Base-by-base conservation (phyloP, 1,140 invertebrate genomes). In the Achatina immaculata region DNA sequence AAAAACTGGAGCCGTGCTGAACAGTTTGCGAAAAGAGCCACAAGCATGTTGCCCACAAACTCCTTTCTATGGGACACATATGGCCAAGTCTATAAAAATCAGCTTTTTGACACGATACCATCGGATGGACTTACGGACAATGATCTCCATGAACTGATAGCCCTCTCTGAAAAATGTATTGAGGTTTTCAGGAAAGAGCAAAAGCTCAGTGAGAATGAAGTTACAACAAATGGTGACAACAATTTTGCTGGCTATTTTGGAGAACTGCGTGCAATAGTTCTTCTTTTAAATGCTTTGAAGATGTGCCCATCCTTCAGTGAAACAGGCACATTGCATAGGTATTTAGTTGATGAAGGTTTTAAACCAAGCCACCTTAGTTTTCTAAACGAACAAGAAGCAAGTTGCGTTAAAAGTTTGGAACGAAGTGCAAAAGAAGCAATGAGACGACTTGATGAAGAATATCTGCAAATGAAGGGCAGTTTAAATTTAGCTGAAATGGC, bases 1-100 rank as follows among this genome's bases (percentile, higher is more conserved):
- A 77, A 83, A 45, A 85, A 85, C 62, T 86, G 83, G 83, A 16
- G n/a, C 24, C 58, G 79, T 40, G 85, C 85, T 55, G 74, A 81
- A 42, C 66, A 82, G 31, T 85, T 80, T 82, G 83, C 85, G 11
- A 79, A 80, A 42, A 77, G 24, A 19, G 83, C 81, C 24, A n/a
- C n/a, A n/a, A n/a, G n/a, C n/a, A 77, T 76, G 71, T 71, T 43
- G 40, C 84, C 85, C 0, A 66, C 78, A 2, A 84, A 76, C 68
- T 86, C 85, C 31, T 86, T 81, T 73, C 38, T 86, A 34, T 84
- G 83, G 79, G 84, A 86, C 68, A 86, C 85, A 31, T 84, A 84
- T 77, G 85, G 84, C 28, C 83, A 83, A 74, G 84, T 85, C 6
- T 83, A 71, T 36, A 81, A 83, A 72, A 62, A 76, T 24, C 83